Conservation (phyloP, 1,140 invertebrate genomes). For the Caenorhabditis briggsae region DNA sequence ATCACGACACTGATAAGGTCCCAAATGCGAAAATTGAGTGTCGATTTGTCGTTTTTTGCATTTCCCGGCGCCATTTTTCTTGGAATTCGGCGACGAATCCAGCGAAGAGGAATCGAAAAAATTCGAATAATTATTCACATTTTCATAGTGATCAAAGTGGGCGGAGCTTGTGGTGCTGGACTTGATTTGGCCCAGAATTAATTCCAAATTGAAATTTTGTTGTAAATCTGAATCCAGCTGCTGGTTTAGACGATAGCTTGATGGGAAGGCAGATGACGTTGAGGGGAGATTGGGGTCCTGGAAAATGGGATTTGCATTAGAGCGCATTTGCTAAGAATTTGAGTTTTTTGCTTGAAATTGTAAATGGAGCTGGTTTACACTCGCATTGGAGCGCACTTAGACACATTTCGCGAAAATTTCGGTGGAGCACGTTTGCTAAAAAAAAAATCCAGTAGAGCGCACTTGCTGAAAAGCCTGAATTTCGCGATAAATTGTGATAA, state of each 20-base stretch:
- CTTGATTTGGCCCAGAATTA: background rate
- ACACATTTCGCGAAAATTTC: too few species aligned
- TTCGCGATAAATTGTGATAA: too few species aligned
- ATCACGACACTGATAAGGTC: constrained; percentile 8
- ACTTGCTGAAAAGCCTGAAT: too few species aligned
- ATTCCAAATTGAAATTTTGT: background rate
- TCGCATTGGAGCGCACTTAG: too few species aligned
- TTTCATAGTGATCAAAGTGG: background rate
- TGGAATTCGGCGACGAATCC: background rate
- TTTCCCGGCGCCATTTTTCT: background rate
- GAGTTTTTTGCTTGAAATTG: too few species aligned
- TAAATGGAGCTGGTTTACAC: too few species aligned
- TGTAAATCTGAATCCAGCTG: background rate
- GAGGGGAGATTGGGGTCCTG: background rate
- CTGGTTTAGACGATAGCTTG: background rate
- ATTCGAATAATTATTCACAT: background rate
- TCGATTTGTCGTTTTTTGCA: background rate
- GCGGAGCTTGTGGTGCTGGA: background rate
- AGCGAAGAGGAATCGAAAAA: background rate
- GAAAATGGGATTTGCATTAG: background rate
- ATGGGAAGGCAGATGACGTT: background rate
- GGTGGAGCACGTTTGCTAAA: too few species aligned
- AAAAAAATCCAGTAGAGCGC: too few species aligned
- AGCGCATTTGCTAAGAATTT: too few species aligned
- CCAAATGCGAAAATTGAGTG: background rate